phyloP scores from a whole-genome alignment of 2,797 vertebrate species.

The Ciconia nigra region DNA sequence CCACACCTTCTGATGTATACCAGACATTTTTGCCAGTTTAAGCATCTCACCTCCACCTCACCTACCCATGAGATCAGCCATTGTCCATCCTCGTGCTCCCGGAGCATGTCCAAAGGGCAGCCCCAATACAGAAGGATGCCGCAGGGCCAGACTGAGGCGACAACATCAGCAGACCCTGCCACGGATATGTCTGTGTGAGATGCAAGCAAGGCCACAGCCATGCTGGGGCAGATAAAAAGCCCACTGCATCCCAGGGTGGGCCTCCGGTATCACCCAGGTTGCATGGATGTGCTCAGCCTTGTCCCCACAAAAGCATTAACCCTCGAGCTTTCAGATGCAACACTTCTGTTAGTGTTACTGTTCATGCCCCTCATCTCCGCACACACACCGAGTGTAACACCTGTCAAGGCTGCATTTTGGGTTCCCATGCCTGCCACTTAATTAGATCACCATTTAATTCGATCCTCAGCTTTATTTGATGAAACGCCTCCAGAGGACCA shows the following conservation, averaged over 20 bases:
- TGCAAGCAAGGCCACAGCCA: neutral
- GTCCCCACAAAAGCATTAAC: neutral
- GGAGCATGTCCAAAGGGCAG: neutral
- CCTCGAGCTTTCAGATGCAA: neutral
- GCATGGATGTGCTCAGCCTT: neutral
- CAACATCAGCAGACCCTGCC: neutral
- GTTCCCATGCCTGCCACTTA: conserved; percentile 3
- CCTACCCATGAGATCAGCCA: neutral
- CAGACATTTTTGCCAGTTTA: neutral
- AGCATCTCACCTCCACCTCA: neutral
- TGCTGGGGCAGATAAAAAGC: neutral
- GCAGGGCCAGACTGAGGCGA: neutral
- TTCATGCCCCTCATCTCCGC: neutral
- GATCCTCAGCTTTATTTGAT: conserved; percentile 25
- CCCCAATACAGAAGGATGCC: neutral
- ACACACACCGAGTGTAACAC: neutral
- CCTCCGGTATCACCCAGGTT: neutral
- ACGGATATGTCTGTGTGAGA: neutral
- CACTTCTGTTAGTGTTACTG: neutral
- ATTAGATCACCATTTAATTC: conserved; percentile 21
- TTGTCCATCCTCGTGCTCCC: neutral
- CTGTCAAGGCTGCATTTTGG: conserved; percentile 16
- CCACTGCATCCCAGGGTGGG: neutral
- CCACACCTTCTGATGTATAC: neutral
- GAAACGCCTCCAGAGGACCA: conserved; percentile 21